Evolutionary conservation across 2,888 invertebrate genomes (phyloP), one percentile per base, ranked within the genome.

Genomic region (Ormia ochracea): DNA sequence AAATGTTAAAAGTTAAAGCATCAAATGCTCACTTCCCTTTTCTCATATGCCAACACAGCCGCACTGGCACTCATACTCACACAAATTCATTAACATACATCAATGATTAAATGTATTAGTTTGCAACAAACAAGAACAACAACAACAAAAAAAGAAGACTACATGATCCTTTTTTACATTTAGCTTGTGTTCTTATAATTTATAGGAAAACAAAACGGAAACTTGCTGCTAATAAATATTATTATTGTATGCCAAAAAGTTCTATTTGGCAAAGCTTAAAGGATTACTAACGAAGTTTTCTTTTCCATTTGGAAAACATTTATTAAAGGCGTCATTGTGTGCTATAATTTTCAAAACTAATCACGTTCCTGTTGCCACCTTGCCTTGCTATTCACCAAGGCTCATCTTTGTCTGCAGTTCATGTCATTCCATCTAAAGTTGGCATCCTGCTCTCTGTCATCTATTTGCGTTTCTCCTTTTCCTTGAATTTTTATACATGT

Each of bases 341-440:
- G 63, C 14, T 58, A 58, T 74, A 52, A 76, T 80, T 80, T 76
- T 66, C 19, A 59, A 80, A 80, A 75, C 75, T 72, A 80, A 80
- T 80, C 80, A 80, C 80, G 80, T 80, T 56, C 82, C 81, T 85
- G 83, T 33, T 48, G 84, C n/a, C 38, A 28, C 10, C 10, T 54
- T 28, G 9, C n/a, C 19, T 54, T 28, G 9, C n/a, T n/a, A 1
- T 21, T 28, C 28, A 36, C 19, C 7, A 3, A 7, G 43, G 4
- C 4, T 14, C 0, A 1, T n/a, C 23, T 31, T 26, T 19, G 19
- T 5, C 12, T 28, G 38, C 43, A 21, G 6, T 31, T 56, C 10
- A 28, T 45, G n/a, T 54, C 23, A 19, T 19, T 33, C 48, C 17
- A 36, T n/a, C 50, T 38, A 4, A 59, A 56, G 38, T 58, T 66